Conservation (phyloP, 2,113 vertebrate species). For the Oplegnathus fasciatus region DNA sequence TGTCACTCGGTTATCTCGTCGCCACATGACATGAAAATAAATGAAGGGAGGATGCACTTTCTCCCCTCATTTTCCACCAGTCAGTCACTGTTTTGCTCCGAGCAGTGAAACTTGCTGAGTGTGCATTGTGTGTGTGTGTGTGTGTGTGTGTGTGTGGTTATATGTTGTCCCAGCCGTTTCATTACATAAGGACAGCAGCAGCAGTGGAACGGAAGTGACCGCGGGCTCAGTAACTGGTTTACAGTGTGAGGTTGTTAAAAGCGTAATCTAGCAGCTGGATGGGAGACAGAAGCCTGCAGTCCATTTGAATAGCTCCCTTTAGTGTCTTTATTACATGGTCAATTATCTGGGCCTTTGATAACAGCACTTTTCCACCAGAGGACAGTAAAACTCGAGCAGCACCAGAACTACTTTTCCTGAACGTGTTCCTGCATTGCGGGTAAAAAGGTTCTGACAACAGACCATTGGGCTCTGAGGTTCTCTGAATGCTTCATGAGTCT, state of each 20-base stretch:
- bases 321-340: conserved; percentile 52
- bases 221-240: conserved; percentile 48
- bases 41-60: conserved; percentile 30
- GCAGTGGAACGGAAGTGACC: conserved; percentile 55
- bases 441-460: not conserved
- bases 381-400: conserved; percentile 24
- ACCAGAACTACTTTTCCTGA: conserved; percentile 4
- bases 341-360: conserved; percentile 52
- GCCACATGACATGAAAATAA: conserved; percentile 24
- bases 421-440: conserved; percentile 28
- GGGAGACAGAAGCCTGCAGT: conserved; percentile 33
- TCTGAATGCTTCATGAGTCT: conserved; percentile 6
- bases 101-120: conserved; percentile 58
- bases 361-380: conserved; percentile 32
- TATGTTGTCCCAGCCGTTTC: conserved; percentile 19
- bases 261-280: conserved; percentile 49
- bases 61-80: conserved; percentile 33
- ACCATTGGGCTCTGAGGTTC: not conserved
- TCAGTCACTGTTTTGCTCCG: conserved; percentile 40
- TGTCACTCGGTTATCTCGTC: conserved; percentile 35
- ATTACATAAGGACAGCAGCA: conserved; percentile 62
- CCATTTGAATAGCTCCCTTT: conserved; percentile 27
- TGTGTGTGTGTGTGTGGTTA: conserved; percentile 21
- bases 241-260: conserved; percentile 47
- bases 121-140: conserved; percentile 28